Evolutionary conservation across 92 coral and sea anemone genomes (phyloP).

Genomic region (Zoanthus solanderi): DNA sequence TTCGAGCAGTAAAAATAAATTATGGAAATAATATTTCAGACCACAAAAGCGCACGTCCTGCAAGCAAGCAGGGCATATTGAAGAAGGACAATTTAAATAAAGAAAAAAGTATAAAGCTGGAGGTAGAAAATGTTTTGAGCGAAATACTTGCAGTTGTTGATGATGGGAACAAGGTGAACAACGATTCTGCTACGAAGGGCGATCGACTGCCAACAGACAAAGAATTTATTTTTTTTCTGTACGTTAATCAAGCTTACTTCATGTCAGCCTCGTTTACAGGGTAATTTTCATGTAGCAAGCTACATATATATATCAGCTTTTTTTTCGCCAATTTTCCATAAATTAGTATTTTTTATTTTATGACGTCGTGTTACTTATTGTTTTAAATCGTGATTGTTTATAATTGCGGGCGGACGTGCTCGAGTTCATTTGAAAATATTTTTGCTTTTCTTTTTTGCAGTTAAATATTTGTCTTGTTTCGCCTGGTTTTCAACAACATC

Average conservation of each 20-base stretch:
- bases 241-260: constrained; percentile 31
- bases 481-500: background rate
- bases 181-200: background rate
- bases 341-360: background rate
- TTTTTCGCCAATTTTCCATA: background rate
- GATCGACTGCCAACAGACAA: constrained; percentile 20
- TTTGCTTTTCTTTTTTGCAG: background rate
- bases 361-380: background rate
- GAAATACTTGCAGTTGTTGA: constrained; percentile 33
- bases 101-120: background rate
- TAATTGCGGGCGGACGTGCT: background rate
- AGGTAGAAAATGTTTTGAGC: constrained; percentile 25
- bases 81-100: background rate
- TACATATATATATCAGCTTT: background rate
- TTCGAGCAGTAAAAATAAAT: background rate
- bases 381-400: background rate
- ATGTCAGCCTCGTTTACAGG: background rate
- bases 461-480: background rate
- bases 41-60: background rate
- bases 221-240: constrained; percentile 35
- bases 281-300: background rate
- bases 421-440: background rate
- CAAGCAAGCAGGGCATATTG: background rate
- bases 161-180: background rate
- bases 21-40: background rate